Percentiles rank a stretch among this genome's conserved stretches.
Conservation (phyloP, 2,888 invertebrate genomes). For the Mantis religiosa region DNA sequence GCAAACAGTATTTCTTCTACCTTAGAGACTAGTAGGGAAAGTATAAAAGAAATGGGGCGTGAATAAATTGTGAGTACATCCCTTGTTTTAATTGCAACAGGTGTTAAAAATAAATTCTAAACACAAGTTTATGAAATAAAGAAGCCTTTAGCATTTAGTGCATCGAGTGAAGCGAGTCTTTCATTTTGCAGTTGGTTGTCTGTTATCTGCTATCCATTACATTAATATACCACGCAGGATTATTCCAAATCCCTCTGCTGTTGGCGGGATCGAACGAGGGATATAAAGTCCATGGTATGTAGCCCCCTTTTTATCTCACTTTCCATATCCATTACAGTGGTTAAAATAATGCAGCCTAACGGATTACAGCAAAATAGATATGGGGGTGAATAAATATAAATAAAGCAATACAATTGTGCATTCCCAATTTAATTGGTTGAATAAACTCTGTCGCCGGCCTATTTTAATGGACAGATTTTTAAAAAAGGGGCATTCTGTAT, state of each 20-base stretch:
- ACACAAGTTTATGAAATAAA: neutral
- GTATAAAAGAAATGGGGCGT: no score
- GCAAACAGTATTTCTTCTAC: no score
- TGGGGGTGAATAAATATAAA: neutral
- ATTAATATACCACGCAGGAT: neutral
- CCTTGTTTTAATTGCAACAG: no score
- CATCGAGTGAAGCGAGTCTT: neutral
- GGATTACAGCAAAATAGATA: neutral
- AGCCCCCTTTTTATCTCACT: neutral
- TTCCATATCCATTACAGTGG: neutral
- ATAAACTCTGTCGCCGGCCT: neutral
- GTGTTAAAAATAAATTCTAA: no score
- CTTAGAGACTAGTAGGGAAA: no score
- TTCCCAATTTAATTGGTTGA: neutral
- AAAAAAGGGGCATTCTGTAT: no score
- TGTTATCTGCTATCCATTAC: neutral
- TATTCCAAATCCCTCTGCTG: neutral
- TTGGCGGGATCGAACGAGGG: neutral
- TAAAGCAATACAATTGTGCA: neutral
- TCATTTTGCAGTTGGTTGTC: neutral
- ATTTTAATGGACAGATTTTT: neutral
- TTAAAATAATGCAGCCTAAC: neutral
- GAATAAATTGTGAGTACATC: no score
- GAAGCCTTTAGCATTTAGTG: neutral
- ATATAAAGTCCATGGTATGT: neutral